Base-by-base conservation (phyloP, 2,113 vertebrate genomes). In the Semicossyphus pulcher region DNA sequence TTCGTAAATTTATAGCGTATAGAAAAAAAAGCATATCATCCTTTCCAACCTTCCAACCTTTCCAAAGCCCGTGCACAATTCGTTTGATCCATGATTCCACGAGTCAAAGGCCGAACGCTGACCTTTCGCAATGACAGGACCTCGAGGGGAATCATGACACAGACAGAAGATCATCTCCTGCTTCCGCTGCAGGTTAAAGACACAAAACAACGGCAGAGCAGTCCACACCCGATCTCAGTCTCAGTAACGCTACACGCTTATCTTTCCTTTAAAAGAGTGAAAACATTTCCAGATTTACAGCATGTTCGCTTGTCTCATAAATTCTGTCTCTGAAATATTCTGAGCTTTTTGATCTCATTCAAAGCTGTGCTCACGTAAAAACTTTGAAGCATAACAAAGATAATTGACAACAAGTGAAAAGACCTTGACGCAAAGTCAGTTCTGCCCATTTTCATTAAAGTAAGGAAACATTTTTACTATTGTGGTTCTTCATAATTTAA, bases 51-150 rank as follows among this genome's bases (percentile, higher is more conserved):
- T n/a, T n/a, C n/a, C 67, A 78, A 81, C 89, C 86, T 91, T 86
- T 88, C 31, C 54, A 61, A 61, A 83, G 71, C 69, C 69, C n/a
- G 53, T 64, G 74, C 57, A 65, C 79, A 64, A 60, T 85, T 76
- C 73, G 69, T 85, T 89, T 91, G 83, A 88, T 90, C 75, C 78
- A 72, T 36, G 72, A 57, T 52, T 83, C 60, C 21, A 49, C 6
- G 83, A 85, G 88, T 84, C 83, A 88, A 48, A 88, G 81, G 81
- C 34, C 31, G 60, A 59, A 20, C 53, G 29, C 70, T 76, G 86
- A 86, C 88, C 87, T 90, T 87, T 91, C 72, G 72, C 68, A 67
- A 52, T 39, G 80, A 83, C 78, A 73, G 61, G 58, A 64, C 86
- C 52, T 18, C 0, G 16, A 58, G 68, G 45, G 31, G 26, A 79